A percentile compares a stretch with the other conserved stretches of the same genome.
Evolutionary conservation across 2,113 vertebrate genomes (phyloP).

Genomic region (Odocoileus virginianus): DNA sequence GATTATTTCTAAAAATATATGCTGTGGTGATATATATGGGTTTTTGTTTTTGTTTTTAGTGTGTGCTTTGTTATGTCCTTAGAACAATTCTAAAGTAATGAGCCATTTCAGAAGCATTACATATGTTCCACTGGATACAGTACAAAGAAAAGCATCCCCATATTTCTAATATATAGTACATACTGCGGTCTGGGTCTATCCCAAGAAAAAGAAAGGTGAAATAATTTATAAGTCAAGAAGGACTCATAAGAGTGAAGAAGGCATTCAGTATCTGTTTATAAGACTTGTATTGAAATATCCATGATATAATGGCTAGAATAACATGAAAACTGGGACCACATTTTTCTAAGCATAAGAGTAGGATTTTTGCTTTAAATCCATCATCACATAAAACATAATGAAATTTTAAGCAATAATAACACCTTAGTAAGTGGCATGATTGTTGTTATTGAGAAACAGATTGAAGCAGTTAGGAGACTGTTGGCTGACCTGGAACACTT

Average conservation of each 20-base stretch:
- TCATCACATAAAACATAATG: conserved; percentile 77
- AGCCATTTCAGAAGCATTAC: conserved; percentile 45
- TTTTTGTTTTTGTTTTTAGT: background rate
- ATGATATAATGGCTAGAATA: conserved; percentile 72
- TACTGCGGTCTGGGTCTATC: conserved; percentile 47
- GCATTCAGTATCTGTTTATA: conserved; percentile 73
- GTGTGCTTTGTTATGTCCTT: background rate
- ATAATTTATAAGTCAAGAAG: conserved; percentile 71
- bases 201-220: conserved; percentile 73
- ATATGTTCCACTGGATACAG: conserved; percentile 62
- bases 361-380: conserved; percentile 81
- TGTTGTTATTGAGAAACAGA: conserved; percentile 75
- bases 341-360: conserved; percentile 71
- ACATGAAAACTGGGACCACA: conserved; percentile 66
- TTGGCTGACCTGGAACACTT: conserved; percentile 73
- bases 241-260: conserved; percentile 61
- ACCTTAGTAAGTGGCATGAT: conserved; percentile 73
- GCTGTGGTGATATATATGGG: background rate
- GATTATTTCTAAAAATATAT: conserved; percentile 19
- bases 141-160: conserved; percentile 67
- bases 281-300: conserved; percentile 56
- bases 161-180: conserved; percentile 52
- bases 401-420: conserved; percentile 80
- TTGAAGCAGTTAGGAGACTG: conserved; percentile 78
- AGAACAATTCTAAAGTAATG: conserved; percentile 38